phyloP scores from a whole-genome alignment of 2,113 vertebrate species.

The Canis aureus region DNA sequence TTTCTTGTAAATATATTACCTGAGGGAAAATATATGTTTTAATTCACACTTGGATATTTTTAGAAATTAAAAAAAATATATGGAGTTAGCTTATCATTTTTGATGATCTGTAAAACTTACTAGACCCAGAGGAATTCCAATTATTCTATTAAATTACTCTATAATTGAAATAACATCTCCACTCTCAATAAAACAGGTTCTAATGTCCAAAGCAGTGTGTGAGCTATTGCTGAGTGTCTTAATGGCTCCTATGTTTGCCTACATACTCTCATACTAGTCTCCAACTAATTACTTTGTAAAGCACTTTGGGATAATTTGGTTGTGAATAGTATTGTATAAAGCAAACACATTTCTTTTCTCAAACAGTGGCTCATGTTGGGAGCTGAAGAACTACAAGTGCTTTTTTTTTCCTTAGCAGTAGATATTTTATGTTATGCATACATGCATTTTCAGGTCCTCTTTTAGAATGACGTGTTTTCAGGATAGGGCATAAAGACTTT shows the following conservation, averaged over 20 bases:
- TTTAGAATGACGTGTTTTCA: constrained; percentile 4
- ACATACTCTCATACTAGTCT: constrained; percentile 58
- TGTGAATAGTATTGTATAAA: constrained; percentile 72
- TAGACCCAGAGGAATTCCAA: constrained; percentile 74
- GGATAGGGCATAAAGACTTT: neutral
- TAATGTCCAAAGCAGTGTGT: constrained; percentile 78
- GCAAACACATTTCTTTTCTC: constrained; percentile 73
- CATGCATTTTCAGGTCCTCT: neutral
- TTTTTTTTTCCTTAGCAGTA: neutral
- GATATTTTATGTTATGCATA: constrained; percentile 8
- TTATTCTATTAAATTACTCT: constrained; percentile 82
- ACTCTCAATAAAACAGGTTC: constrained; percentile 78
- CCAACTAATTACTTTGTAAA: constrained; percentile 80
- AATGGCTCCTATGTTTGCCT: constrained; percentile 71
- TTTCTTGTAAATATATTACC: constrained; percentile 41
- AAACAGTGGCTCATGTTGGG: constrained; percentile 46
- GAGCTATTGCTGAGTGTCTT: constrained; percentile 71
- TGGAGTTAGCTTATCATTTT: constrained; percentile 67
- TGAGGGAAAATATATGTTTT: constrained; percentile 43
- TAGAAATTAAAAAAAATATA: constrained; percentile 51
- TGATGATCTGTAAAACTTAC: constrained; percentile 77
- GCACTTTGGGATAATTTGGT: constrained; percentile 78
- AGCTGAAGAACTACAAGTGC: constrained; percentile 26
- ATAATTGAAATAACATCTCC: constrained; percentile 77
- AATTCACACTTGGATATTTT: constrained; percentile 64